Base-by-base conservation (phyloP, 2,797 vertebrate genomes). In the Orestias chungarensis region DNA sequence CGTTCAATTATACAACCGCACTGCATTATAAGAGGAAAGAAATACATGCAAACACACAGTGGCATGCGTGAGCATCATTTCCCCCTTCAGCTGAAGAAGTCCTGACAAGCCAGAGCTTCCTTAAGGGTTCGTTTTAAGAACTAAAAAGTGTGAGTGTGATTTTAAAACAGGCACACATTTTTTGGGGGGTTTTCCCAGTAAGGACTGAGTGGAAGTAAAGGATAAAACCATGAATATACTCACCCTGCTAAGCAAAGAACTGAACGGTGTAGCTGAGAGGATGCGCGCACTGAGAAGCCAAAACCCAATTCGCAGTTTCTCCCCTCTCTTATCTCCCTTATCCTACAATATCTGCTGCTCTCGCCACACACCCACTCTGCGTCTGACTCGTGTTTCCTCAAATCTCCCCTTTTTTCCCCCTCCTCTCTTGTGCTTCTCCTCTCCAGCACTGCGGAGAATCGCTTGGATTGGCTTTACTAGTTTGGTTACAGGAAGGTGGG, bases 381-480 rank as follows among this genome's bases (percentile, higher is more conserved):
- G 65, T 40, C 78, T 42, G 71, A 42, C 59, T 49, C 59, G 75
- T 72, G 75, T 69, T 71, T 73, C 74, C 73, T 66, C 57, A 70
- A 78, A 50, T 74, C 76, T 72, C 73, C 76, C 62, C 74, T 64
- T 9, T 59, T 59, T 59, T n/a, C n/a, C n/a, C n/a, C n/a, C 55
- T 76, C 68, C 31, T 35, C 57, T 66, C 35, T 38, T 71, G 46
- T 49, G 69, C 74, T 84, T 66, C 64, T 70, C 68, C 70, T 73
- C 76, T 47, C 10, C 89, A 89, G 92, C 92, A 94, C 89, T 94
- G 93, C 93, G 90, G 93, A 93, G 92, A 91, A 91, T 90, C 83
- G 77, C 52, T 82, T 89, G 85, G 90, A 93, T 93, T 91, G 77
- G 85, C 78, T 88, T 77, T 74, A 75, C 88, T 83, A 90, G 87